Conservation (phyloP, 2,797 vertebrate species). For the Chaunax sp. region DNA sequence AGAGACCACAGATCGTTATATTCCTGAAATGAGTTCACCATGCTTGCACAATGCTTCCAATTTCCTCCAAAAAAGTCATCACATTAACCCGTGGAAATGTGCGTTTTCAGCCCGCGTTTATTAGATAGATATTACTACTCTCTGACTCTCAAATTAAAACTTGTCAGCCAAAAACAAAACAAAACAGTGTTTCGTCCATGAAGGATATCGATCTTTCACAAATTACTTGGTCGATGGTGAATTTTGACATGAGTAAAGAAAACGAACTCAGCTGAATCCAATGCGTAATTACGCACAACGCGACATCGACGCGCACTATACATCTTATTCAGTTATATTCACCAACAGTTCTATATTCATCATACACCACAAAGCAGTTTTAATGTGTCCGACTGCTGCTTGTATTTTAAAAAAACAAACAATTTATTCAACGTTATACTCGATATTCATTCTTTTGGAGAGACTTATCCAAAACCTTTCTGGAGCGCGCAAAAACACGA, state of each 20-base stretch:
- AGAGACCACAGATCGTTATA: not conserved
- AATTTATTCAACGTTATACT: not conserved
- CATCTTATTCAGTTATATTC: not conserved
- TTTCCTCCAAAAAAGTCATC: not conserved
- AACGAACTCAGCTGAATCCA: not conserved
- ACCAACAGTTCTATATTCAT: not conserved
- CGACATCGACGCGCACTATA: not conserved
- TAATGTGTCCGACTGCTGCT: not conserved
- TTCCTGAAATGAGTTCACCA: too few species aligned
- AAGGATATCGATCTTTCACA: not conserved
- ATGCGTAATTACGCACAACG: conserved; percentile 68
- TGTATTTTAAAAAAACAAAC: not conserved
- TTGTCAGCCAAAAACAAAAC: not conserved
- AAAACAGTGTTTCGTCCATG: not conserved
- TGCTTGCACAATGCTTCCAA: too few species aligned
- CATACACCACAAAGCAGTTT: not conserved
- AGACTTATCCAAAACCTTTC: not conserved
- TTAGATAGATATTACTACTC: not conserved
- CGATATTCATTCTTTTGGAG: not conserved
- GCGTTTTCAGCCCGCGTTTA: not conserved
- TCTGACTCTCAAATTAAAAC: too few species aligned
- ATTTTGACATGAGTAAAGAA: not conserved
- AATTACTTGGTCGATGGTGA: too few species aligned
- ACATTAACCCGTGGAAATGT: not conserved
- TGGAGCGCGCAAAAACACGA: not conserved